Conservation (phyloP, 2,113 vertebrate genomes). For the Chiloscyllium plagiosum region DNA sequence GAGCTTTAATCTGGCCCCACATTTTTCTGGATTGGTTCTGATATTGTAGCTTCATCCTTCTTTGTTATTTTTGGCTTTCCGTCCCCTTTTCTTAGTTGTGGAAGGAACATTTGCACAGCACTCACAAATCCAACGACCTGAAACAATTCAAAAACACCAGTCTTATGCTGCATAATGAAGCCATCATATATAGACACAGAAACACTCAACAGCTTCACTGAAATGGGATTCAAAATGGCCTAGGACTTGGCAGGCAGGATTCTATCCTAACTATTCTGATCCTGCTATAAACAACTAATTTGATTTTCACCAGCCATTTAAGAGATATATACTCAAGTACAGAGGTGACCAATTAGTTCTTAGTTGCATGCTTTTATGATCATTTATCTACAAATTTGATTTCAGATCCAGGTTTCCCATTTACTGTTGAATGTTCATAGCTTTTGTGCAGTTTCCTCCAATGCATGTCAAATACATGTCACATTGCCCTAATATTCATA, state of each 20-base stretch:
- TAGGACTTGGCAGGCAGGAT: no score
- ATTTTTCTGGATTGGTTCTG: background rate
- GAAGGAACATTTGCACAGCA: conserved; percentile 77
- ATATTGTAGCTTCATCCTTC: conserved; percentile 59
- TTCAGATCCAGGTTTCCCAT: background rate
- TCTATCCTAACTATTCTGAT: background rate
- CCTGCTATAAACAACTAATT: background rate
- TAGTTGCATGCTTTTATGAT: background rate
- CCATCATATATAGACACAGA: background rate
- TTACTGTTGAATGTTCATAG: background rate
- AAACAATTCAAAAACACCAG: conserved; percentile 29
- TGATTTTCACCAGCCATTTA: background rate
- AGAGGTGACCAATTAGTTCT: background rate
- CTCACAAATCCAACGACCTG: conserved; percentile 96
- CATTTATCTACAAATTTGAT: background rate
- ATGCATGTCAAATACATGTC: background rate
- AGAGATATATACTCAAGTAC: background rate
- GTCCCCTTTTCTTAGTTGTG: conserved; percentile 78
- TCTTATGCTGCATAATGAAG: background rate
- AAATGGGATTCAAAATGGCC: background rate
- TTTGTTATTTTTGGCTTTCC: conserved; percentile 78
- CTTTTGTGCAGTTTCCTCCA: background rate
- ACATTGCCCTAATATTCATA: background rate
- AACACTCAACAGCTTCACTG: background rate
- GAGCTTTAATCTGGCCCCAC: background rate